A percentile compares a stretch with the other conserved stretches of the same genome.
Conservation (phyloP, 2,113 vertebrate genomes). For the Cyanoderma ruficeps region DNA sequence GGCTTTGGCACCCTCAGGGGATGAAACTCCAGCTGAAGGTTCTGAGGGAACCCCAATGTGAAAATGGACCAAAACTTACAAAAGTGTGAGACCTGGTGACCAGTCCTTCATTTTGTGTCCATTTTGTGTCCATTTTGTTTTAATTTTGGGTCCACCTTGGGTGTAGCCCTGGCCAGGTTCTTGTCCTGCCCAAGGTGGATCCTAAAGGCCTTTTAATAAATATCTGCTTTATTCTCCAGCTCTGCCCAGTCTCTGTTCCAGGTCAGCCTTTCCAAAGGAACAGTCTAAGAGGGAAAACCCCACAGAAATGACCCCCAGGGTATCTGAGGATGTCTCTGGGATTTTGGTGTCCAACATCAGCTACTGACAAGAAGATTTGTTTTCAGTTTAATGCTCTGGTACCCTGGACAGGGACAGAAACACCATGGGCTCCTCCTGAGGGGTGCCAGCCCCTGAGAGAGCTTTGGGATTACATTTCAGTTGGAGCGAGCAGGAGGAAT, state of each 20-base stretch:
- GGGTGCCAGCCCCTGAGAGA: background rate
- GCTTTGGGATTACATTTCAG: background rate
- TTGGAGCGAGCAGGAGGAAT: background rate
- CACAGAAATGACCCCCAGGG: background rate
- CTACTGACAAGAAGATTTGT: background rate
- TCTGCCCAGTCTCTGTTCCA: background rate
- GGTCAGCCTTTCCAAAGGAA: background rate
- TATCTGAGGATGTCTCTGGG: background rate
- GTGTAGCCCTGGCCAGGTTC: background rate
- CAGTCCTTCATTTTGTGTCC: background rate
- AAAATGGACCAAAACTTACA: background rate
- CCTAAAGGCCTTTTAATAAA: background rate
- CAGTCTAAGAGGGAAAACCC: accelerated
- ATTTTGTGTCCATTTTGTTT: background rate
- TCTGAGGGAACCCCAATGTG: background rate
- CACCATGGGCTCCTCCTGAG: background rate
- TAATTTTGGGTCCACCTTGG: background rate
- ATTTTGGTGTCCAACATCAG: background rate
- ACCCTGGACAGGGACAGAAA: background rate
- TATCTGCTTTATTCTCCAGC: background rate
- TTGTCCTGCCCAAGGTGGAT: background rate
- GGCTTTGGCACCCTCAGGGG: background rate
- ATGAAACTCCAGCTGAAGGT: background rate
- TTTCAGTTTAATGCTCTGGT: background rate
- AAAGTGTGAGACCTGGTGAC: background rate